These are phyloP conservation scores for Glaucidium brasilianum DNA, from an alignment of 2,113 vertebrate species.

Conservation along the genomic window DNA sequence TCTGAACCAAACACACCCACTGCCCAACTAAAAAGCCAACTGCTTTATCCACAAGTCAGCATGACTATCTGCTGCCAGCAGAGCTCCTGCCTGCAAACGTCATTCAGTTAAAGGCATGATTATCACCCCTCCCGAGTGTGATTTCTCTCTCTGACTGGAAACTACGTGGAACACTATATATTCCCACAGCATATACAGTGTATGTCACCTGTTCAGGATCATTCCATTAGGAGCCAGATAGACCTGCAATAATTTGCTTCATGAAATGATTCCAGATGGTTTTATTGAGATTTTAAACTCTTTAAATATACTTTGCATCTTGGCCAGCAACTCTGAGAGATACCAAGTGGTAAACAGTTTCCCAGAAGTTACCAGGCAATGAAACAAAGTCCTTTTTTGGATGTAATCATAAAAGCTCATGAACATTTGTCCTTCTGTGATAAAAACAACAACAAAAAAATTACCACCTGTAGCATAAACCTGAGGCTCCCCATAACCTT, in stretches of 20 bases:
- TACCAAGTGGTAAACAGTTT: not conserved
- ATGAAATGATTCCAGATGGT: not conserved
- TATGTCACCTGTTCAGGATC: not conserved
- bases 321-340: not conserved
- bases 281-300: not conserved
- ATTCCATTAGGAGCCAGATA: not conserved
- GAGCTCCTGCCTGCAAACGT: not conserved
- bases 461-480: not conserved
- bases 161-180: not conserved
- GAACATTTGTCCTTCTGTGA: not conserved
- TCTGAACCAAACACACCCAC: not conserved
- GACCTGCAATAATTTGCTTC: not conserved
- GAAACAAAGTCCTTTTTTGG: conserved; percentile 25
- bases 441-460: conserved; percentile 4
- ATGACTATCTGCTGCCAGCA: not conserved
- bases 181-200: not conserved
- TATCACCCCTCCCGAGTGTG: rapidly evolving
- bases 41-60: not conserved
- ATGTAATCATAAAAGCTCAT: not conserved
- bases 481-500: not conserved
- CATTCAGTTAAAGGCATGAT: not conserved
- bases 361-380: not conserved
- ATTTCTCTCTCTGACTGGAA: not conserved
- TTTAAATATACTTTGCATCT: conserved; percentile 25
- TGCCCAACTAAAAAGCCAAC: rapidly evolving